Conservation (phyloP, 2,888 invertebrate species). For the Cryptocephalus primarius region DNA sequence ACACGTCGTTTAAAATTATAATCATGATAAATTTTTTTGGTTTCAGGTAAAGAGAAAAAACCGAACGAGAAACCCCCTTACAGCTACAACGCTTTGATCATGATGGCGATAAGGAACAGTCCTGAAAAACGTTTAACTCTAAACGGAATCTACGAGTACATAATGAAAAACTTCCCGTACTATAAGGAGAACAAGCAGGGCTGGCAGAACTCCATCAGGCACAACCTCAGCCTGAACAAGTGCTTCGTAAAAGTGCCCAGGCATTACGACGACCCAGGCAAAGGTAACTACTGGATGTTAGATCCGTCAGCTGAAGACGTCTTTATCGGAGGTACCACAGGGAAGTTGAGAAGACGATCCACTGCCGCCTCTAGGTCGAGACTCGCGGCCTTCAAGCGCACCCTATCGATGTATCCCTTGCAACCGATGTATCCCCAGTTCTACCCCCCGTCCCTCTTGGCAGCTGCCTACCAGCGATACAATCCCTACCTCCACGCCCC, state of each 20-base stretch:
- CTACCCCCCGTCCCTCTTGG: conserved; percentile 38
- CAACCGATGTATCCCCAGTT: conserved; percentile 37
- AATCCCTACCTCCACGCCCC: conserved; percentile 46
- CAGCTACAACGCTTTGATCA: conserved; percentile 97
- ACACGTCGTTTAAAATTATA: too few species aligned
- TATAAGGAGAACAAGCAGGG: conserved; percentile 97
- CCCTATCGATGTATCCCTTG: conserved; percentile 55
- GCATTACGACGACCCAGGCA: conserved; percentile 99
- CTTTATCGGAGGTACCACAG: conserved; percentile 92
- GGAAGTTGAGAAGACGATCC: conserved; percentile 83
- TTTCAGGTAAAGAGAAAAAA: conserved; percentile 47
- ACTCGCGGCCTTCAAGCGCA: conserved; percentile 80
- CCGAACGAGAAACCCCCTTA: conserved; percentile 91
- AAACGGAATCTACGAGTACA: conserved; percentile 97
- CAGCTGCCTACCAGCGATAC: conserved; percentile 57
- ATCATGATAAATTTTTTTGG: neutral
- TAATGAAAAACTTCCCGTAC: conserved; percentile 97
- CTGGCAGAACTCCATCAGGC: conserved; percentile 98
- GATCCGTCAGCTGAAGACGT: conserved; percentile 96
- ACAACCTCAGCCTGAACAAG: conserved; percentile 94
- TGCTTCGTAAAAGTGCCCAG: conserved; percentile 97
- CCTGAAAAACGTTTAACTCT: conserved; percentile 88
- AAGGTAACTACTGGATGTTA: conserved; percentile 99
- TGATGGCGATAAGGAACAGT: conserved; percentile 97
- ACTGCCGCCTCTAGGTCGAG: conserved; percentile 84